Percentiles rank a stretch among this genome's conserved stretches.
These are phyloP conservation scores for Xestoiulus laeticollis DNA, from an alignment of 2,888 invertebrate species.

Conservation along the genomic window DNA sequence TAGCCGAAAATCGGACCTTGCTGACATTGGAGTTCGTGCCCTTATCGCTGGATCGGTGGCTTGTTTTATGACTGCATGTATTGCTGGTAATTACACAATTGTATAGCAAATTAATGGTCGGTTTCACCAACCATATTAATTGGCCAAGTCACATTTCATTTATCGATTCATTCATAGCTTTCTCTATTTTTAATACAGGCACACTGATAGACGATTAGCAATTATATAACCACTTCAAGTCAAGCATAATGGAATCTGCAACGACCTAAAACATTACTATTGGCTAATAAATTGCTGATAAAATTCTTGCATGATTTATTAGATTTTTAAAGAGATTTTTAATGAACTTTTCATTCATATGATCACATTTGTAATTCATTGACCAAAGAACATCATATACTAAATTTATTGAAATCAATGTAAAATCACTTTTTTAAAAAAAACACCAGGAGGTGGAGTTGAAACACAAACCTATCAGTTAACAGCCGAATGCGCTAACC, in stretches of 20 bases:
- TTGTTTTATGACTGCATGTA: constrained; percentile 63
- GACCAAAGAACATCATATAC: not conserved
- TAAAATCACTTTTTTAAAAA: not conserved
- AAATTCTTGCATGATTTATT: not conserved
- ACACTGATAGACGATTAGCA: not conserved
- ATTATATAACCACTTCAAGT: not conserved
- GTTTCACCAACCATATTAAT: no score
- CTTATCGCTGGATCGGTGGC: constrained; percentile 62
- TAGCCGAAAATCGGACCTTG: constrained; percentile 60
- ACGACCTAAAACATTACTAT: not conserved
- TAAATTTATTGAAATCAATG: no score
- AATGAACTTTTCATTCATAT: not conserved
- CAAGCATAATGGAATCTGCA: not conserved
- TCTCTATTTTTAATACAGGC: not conserved
- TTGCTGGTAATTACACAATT: constrained; percentile 60
- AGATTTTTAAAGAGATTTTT: not conserved
- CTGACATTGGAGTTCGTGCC: constrained; percentile 61
- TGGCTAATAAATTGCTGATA: not conserved
- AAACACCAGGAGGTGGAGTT: not conserved
- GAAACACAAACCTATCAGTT: no score
- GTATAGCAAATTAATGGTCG: not conserved
- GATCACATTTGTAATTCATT: not conserved
- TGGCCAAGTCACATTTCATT: no score
- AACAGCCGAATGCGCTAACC: not conserved
- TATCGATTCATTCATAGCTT: not conserved